Base-by-base conservation (phyloP, 2,888 invertebrate species). In the Diachrysia chrysitis region DNA sequence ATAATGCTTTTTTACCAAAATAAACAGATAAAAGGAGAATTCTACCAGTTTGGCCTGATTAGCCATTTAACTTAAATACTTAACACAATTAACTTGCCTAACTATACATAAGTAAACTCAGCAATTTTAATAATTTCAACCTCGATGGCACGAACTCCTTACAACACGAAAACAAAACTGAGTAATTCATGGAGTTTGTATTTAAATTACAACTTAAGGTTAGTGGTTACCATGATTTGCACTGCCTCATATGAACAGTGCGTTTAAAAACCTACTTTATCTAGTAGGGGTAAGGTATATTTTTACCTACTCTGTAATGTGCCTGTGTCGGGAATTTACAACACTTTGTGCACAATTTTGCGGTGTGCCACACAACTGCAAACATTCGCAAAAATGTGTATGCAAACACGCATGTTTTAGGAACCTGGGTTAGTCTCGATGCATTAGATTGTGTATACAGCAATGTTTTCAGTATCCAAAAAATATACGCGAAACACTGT, bases 341-440 rank as follows among this genome's bases (percentile, higher is more conserved):
- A 61, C 51, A 66, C 62, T 76, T 73, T 80, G 70, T 55, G 21
- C 37, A 60, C 79, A 78, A 58, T 81, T 78, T 71, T 80, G 78
- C 62, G 78, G 42, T 42, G 16, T 5, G n/a, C 42, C 42, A 42
- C 42, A 42, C 42, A 42, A 42, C 42, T 42, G 42, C n/a, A 42
- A 42, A 42, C n/a, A 14, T 42, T 42, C 42, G n/a, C 42, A 42
- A 42, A 42, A 42, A 42, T 42, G n/a, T 42, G 42, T n/a, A 5
- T n/a, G 5, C 25, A 5, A 7, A 9, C 6, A 42, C 42, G n/a
- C 42, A 42, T n/a, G 42, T 42, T 42, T 42, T n/a, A 42, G 42
- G n/a, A 5, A 42, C 35, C 21, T 42, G 42, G 42, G 42, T 42
- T n/a, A n/a, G 5, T 42, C 42, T 16, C 7, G 7, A 5, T 6